Percentiles rank a stretch among this genome's conserved stretches.
phyloP scores from a whole-genome alignment of 2,113 vertebrate genomes.

The Thalassoma bifasciatum region DNA sequence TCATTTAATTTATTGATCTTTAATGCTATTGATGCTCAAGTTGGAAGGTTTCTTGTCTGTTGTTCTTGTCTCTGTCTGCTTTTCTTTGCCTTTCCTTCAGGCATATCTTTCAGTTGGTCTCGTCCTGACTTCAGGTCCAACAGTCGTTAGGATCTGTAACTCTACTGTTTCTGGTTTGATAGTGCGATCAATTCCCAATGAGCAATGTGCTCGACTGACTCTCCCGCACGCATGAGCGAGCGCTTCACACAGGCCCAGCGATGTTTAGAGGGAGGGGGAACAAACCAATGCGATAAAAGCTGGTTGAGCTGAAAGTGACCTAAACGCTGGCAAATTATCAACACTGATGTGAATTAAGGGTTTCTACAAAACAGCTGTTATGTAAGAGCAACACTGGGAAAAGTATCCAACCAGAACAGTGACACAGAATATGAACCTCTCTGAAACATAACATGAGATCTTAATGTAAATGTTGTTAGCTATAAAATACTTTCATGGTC shows the following conservation, averaged over 20 bases:
- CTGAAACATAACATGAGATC: neutral
- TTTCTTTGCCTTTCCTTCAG: too few relatives aligned
- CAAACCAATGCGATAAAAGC: conserved; percentile 42
- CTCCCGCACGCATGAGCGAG: conserved; percentile 38
- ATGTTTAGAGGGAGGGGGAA: neutral
- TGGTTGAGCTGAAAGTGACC: conserved; percentile 50
- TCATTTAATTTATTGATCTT: too few relatives aligned
- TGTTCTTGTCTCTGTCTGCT: too few relatives aligned
- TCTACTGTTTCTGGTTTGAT: conserved; percentile 5
- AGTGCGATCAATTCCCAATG: conserved; percentile 50
- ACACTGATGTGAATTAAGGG: neutral
- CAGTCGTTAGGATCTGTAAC: conserved; percentile 27
- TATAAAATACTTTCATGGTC: neutral
- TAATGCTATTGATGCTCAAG: too few relatives aligned
- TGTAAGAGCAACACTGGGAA: neutral
- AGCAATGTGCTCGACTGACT: conserved; percentile 24
- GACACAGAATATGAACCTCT: too few relatives aligned
- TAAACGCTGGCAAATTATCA: conserved; percentile 15
- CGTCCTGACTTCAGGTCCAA: neutral
- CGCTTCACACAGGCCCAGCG: conserved; percentile 18
- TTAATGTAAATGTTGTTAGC: neutral
- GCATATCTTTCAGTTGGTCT: neutral
- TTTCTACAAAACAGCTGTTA: neutral
- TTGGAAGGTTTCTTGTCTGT: too few relatives aligned
- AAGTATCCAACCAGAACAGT: neutral